Evolutionary conservation across 2,797 vertebrate genomes (phyloP), one percentile per base, ranked within the genome.

Genomic region (Onychomys torridus): DNA sequence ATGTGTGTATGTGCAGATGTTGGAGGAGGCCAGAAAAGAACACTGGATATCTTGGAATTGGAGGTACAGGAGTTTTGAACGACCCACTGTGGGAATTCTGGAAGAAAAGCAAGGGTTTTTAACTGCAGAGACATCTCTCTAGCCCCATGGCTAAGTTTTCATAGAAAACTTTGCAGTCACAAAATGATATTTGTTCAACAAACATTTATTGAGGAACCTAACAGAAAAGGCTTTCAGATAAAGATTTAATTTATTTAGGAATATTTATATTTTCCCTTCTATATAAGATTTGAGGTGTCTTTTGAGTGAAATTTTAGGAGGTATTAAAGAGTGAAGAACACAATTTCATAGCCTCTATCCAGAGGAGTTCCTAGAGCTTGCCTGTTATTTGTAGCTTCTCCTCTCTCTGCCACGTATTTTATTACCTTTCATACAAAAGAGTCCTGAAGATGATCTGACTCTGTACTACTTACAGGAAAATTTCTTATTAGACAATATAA

Each of bases 131-230:
- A 25, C 21, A 37, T 37, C 11, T 57, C 34, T 81, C 34, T 55
- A 57, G 78, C 6, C 21, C 21, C 21, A 57, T 49, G 49, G 49
- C 49, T 57, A 37, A 7, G 11, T 57, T 57, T 81, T 81, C 37
- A 81, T 14, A 91, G 46, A 69, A 91, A 95, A 78, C 14, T 32
- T 86, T 89, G 63, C 29, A 52, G 32, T 85, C 59, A 79, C 88
- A 86, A 77, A 63, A 83, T 83, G 69, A 65, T 93, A 84, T 86
- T 92, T 96, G 55, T 9, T 95, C 90, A 94, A 90, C 37, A 94
- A 95, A 95, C 19, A 94, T 71, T 94, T 89, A 91, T 25, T 75
- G 69, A 95, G 79, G 49, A 61, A 55, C 86, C 29, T 67, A 76
- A 27, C 79, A 67, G 84, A 90, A 95, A 92, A 78, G 6, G 32